Conservation (phyloP, 92 coral and sea anemone genomes). For the Zoanthus gigantus region DNA sequence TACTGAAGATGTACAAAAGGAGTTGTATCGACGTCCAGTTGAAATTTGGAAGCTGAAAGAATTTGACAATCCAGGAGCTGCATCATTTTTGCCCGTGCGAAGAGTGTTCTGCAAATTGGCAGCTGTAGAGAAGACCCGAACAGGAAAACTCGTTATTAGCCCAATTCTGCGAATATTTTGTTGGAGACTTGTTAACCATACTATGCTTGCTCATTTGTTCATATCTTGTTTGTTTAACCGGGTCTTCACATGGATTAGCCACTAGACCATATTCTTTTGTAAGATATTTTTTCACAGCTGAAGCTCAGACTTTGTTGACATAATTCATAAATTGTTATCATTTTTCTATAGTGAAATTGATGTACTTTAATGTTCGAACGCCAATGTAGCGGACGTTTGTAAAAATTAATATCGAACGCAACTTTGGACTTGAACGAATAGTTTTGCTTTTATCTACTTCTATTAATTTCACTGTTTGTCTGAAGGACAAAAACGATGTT, state of each 20-base stretch:
- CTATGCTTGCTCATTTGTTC: background rate
- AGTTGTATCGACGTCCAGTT: constrained; percentile 55
- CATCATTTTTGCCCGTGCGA: constrained; percentile 57
- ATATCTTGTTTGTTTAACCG: constrained; percentile 1
- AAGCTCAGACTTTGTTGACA: constrained; percentile 7
- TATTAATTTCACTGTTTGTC: background rate
- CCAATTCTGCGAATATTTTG: constrained; percentile 56
- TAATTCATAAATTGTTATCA: background rate
- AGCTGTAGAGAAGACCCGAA: constrained; percentile 24
- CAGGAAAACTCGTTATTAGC: constrained; percentile 47
- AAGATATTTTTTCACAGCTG: constrained; percentile 10
- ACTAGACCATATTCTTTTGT: background rate
- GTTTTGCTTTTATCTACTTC: constrained; percentile 11
- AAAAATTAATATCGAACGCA: background rate
- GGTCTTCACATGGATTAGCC: constrained; percentile 1
- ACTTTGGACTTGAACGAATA: constrained; percentile 14
- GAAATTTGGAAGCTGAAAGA: constrained; percentile 48
- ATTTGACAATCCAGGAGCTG: constrained; percentile 51
- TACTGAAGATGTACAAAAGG: constrained; percentile 43
- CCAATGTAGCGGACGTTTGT: constrained; percentile 5
- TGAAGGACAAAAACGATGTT: constrained; percentile 11
- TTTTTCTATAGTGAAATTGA: background rate
- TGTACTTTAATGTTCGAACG: background rate
- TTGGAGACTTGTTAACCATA: background rate
- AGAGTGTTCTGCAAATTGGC: constrained; percentile 60